Evolutionary conservation across 2,888 invertebrate genomes (phyloP), one percentile per base, ranked within the genome.

Genomic region (Ornithoptera priamus): DNA sequence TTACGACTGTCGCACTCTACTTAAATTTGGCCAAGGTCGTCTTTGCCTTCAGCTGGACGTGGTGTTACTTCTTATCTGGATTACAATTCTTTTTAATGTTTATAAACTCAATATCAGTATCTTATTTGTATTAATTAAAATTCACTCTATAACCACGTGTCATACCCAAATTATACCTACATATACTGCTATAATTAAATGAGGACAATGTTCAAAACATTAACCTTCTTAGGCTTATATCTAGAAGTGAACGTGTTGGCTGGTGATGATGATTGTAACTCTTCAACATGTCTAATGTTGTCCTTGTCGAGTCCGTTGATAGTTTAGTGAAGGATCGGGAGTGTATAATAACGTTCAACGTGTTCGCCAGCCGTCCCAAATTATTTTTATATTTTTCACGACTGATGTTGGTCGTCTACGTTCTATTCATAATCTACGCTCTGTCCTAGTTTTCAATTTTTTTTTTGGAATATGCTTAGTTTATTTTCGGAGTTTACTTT

Each of bases 1-100:
- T 65, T 65, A 65, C 62, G 58, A 36, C 24, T 50, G 42, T 56
- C 18, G 57, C 20, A 56, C 42, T 56, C 59, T 30, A 15, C 46
- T n/a, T 20, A 57, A 69, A 57, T n/a, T 69, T 36, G 70, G 64
- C 65, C 70, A 71, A 71, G 70, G 70, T 17, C 62, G 50, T 36
- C 20, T 4, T n/a, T 58, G 22, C 57, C n/a, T 53, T 53, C n/a
- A 18, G n/a, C n/a, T n/a, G n/a, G 15, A 53, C 53, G 7, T 53
- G 18, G 7, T 53, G 18, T 3, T 53, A n/a, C 53, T 53, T 53
- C 53, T 53, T 53, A 53, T 53, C 18, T 53, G 6, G n/a, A n/a
- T n/a, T 53, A 53, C n/a, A 18, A 1, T 53, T 18, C 8, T 6
- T 53, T 53, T 53, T n/a, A 7, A 53, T n/a, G 53, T 53, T 53